Evolutionary conservation across 2,888 invertebrate species (phyloP), one percentile per base, ranked within the genome.

Genomic region (Endotricha flammealis): DNA sequence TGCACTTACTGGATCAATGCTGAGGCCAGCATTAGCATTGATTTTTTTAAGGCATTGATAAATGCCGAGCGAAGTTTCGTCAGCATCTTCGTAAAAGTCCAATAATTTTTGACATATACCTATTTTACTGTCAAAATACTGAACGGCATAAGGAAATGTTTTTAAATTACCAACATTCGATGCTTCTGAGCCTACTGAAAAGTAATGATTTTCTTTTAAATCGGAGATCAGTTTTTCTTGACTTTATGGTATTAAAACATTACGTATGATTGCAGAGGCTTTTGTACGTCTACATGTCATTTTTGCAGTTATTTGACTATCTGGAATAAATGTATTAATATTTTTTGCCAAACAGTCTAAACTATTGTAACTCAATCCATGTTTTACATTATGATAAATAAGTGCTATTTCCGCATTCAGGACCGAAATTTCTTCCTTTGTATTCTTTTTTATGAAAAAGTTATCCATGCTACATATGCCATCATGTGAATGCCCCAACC

Each of bases 41-140:
- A 4, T 20, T 20, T 20, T 20, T 20, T 20, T 16, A 20, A 20
- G 20, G 20, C 20, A 20, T 2, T 20, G 3, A 20, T 20, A 20
- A 4, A 20, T 20, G n/a, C 2, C 20, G 7, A 20, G 20, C 20
- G 20, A 20, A 2, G 32, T 32, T 32, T 24, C 32, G 1, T 32
- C 32, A 32, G 32, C 32, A 1, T 32, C 32, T 4, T 32, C 32
- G n/a, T 32, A 32, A 32, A 32, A 32, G 24, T 32, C 24, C 24
- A 32, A 32, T 32, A 32, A 32, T 32, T 32, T 32, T 32, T 4
- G 1, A 10, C 20, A 20, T 20, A 20, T 20, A 36, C 36, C 30
- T 30, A 6, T 36, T 8, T 36, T 23, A 16, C 13, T 3, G 8
- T 36, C 8, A 36, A 30, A 36, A 36, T 36, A 36, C 7, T 36